These are phyloP conservation scores for Drosophila kanekoi DNA, from an alignment of 2,888 invertebrate species.

Conservation along the genomic window DNA sequence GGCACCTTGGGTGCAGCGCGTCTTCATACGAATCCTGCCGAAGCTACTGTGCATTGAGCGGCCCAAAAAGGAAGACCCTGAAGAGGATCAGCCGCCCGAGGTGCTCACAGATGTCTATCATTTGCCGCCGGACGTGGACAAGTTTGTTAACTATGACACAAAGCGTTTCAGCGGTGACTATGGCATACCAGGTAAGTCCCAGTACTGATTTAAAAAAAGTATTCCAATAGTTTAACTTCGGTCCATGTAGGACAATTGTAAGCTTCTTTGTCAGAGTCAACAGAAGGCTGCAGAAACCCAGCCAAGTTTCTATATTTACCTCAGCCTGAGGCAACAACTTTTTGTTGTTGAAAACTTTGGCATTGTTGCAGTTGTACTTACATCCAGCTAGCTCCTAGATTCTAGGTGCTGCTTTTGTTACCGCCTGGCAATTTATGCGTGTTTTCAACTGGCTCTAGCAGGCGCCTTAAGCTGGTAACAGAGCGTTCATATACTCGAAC, in stretches of 20 bases:
- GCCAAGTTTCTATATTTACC: slow-evolving; percentile 46
- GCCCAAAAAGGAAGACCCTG: slow-evolving; percentile 91
- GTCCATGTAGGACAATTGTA: slow-evolving; percentile 23
- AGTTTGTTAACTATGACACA: slow-evolving; percentile 87
- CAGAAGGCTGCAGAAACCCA: slow-evolving; percentile 39
- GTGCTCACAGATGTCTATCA: slow-evolving; percentile 93
- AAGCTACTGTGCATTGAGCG: slow-evolving; percentile 94
- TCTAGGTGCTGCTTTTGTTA: slow-evolving; percentile 33
- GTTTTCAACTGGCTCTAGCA: slow-evolving; percentile 64
- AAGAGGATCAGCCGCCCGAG: slow-evolving; percentile 88
- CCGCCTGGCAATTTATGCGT: slow-evolving; percentile 63
- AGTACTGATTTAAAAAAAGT: too few species aligned
- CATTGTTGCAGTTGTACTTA: slow-evolving; percentile 39
- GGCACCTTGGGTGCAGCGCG: slow-evolving; percentile 95
- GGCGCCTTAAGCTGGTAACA: slow-evolving; percentile 44
- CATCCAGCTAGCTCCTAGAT: slow-evolving; percentile 8
- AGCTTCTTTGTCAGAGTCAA: slow-evolving; percentile 18
- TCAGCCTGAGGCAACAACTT: slow-evolving; percentile 49
- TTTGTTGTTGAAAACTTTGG: slow-evolving; percentile 59
- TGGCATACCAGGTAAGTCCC: slow-evolving; percentile 87
- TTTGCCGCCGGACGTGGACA: slow-evolving; percentile 89
- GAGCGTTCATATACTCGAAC: slow-evolving; percentile 32
- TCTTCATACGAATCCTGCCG: slow-evolving; percentile 94
- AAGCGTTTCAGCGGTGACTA: slow-evolving; percentile 90
- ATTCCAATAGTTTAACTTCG: neutral